Evolutionary conservation across 1,140 invertebrate genomes (phyloP).

Genomic region (Tetramorium alpestre): DNA sequence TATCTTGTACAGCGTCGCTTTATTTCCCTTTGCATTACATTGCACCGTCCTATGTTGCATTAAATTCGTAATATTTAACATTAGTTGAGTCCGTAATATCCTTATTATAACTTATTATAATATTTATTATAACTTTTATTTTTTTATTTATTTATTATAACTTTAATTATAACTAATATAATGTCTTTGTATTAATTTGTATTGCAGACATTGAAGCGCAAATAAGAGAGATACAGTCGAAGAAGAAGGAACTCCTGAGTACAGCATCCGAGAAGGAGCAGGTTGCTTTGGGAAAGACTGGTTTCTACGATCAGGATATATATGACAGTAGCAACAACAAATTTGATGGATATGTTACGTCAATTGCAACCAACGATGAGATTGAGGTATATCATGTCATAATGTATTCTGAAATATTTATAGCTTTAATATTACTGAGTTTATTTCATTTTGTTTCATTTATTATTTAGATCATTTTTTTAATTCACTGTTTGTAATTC

Average conservation of each 20-base stretch:
- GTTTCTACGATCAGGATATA: constrained; percentile 97
- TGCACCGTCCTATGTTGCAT: too few species aligned
- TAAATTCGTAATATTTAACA: not conserved
- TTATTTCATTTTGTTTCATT: not conserved
- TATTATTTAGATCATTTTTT: not conserved
- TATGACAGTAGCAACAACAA: constrained; percentile 94
- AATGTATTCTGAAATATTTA: constrained; percentile 20
- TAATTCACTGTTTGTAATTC: not conserved
- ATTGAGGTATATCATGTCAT: constrained; percentile 88
- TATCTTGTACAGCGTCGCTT: not conserved
- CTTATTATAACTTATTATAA: not conserved
- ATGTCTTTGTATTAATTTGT: constrained; percentile 66
- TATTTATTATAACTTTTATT: not conserved
- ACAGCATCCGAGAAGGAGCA: constrained; percentile 89
- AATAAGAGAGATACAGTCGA: constrained; percentile 95
- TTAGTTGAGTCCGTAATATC: not conserved
- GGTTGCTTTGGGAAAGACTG: constrained; percentile 95
- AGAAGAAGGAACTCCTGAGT: constrained; percentile 92
- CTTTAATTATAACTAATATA: not conserved
- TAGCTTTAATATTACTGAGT: not conserved
- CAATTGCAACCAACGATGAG: constrained; percentile 97
- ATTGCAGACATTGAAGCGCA: constrained; percentile 96
- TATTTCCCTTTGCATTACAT: not conserved
- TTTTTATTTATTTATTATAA: not conserved
- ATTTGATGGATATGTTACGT: constrained; percentile 97